Base-by-base conservation (phyloP, 2,888 invertebrate genomes). In the Rhamphomyia laevipes region DNA sequence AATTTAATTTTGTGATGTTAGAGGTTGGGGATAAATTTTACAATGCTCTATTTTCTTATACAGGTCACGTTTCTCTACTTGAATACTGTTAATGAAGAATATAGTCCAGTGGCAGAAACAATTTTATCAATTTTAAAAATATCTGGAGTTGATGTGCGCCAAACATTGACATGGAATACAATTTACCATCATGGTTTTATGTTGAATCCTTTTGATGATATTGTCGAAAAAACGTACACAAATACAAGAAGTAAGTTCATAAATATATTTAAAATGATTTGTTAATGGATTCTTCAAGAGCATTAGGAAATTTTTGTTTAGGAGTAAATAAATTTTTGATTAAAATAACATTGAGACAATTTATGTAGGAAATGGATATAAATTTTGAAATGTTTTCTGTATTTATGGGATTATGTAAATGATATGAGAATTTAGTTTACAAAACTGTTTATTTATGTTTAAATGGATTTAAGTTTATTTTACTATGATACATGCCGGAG, bases 161-260 rank as follows among this genome's bases (percentile, higher is more conserved):
- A 78, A 46, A 70, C 75, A 10, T 74, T 72, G 43, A 76, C 76
- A 43, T 86, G 85, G 84, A 74, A 74, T 51, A 77, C 77, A 21
- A 82, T 84, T 3, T 87, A 87, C 70, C 86, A 89, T 70, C 85
- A 88, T 61, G 86, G 85, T 54, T 86, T 87, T 68, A 80, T 80
- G 61, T 78, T 80, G 45, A 93, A 93, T 74, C 93, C 93, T 0
- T 94, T 94, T 66, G 75, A 83, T 60, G 77, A 81, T 49, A 80
- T 92, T 55, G 85, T 94, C 35, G 77, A 82, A 49, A 83, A 86
- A 56, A 92, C 92, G 1, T 86, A 84, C 64, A 77, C 76, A 53
- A 86, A 88, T 59, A 86, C 91, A n/a, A 77, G 94, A 75, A 90
- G 94, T 93, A 72, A 81, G 86, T 74, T n/a, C 2, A 35, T 5